These are phyloP conservation scores for Channa argus DNA, from an alignment of 2,113 vertebrate genomes.

Conservation along the genomic window DNA sequence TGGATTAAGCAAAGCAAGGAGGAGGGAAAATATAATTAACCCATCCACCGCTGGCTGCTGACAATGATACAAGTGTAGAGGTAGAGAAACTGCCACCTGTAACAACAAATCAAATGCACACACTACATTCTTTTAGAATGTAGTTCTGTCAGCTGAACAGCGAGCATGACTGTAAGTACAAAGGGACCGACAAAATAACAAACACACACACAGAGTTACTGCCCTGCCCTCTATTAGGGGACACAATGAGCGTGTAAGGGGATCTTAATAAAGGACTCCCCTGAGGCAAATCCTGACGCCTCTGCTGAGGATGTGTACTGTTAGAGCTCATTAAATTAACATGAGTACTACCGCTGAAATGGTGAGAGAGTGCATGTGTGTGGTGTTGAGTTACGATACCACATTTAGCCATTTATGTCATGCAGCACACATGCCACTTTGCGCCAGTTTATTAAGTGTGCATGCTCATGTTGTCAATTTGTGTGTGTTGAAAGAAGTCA, in stretches of 20 bases:
- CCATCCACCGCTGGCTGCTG: slow-evolving; percentile 37
- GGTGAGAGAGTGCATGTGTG: slow-evolving; percentile 44
- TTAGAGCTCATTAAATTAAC: slow-evolving; percentile 79
- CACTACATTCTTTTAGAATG: slow-evolving; percentile 69
- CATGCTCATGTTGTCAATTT: slow-evolving; percentile 38
- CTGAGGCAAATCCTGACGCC: slow-evolving; percentile 68
- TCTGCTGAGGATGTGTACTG: slow-evolving; percentile 71
- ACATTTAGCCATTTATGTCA: slow-evolving; percentile 74
- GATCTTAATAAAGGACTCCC: slow-evolving; percentile 80
- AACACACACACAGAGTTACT: slow-evolving; percentile 57
- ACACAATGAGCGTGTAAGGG: slow-evolving; percentile 74
- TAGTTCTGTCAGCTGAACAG: slow-evolving; percentile 60
- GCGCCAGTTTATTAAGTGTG: slow-evolving; percentile 56
- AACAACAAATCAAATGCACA: slow-evolving; percentile 56
- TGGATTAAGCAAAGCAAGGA: slow-evolving; percentile 14
- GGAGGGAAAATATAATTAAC: slow-evolving; percentile 55
- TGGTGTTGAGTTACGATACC: slow-evolving; percentile 68
- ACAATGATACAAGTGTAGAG: slow-evolving; percentile 46
- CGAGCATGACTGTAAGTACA: slow-evolving; percentile 59
- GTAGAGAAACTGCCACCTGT: slow-evolving; percentile 64
- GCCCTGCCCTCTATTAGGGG: slow-evolving; percentile 75
- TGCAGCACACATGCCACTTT: slow-evolving; percentile 53
- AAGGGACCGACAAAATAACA: slow-evolving; percentile 64
- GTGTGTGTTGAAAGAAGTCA: slow-evolving; percentile 43
- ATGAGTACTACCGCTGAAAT: slow-evolving; percentile 66